Percentiles rank a stretch among this genome's conserved stretches.
Conservation (phyloP, 2,797 vertebrate genomes). For the Neoniphon sammara region DNA sequence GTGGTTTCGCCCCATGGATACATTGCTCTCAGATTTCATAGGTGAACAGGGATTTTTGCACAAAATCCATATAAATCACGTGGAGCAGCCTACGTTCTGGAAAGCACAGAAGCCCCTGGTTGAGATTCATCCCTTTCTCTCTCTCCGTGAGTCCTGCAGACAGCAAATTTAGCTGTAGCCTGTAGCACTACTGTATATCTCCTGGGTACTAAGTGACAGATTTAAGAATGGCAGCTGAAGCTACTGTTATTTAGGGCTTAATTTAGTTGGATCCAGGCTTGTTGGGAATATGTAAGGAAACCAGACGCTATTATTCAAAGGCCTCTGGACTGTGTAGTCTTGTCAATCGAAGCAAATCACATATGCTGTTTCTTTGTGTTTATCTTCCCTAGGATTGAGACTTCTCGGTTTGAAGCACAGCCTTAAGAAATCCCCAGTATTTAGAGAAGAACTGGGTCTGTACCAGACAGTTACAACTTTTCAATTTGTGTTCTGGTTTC, state of each 20-base stretch:
- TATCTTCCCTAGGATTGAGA: neutral
- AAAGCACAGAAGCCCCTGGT: conserved; percentile 53
- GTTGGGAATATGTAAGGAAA: conserved; percentile 36
- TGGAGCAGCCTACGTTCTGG: conserved; percentile 44
- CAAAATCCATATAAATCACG: conserved; percentile 75
- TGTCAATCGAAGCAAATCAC: conserved; percentile 31
- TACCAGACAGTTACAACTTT: neutral
- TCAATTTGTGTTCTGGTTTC: conserved; percentile 10
- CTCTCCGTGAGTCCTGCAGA: conserved; percentile 52
- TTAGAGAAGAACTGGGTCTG: neutral
- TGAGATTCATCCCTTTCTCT: conserved; percentile 46
- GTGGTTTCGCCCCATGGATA: conserved; percentile 53
- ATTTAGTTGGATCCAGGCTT: conserved; percentile 55
- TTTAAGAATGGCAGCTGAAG: conserved; percentile 70
- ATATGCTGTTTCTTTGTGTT: conserved; percentile 27
- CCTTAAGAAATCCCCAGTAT: neutral
- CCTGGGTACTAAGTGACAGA: conserved; percentile 69
- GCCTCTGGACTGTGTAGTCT: conserved; percentile 12
- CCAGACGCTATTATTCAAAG: conserved; percentile 49
- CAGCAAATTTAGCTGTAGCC: conserved; percentile 53
- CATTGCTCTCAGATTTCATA: conserved; percentile 47
- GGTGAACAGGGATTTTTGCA: conserved; percentile 48
- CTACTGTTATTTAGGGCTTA: conserved; percentile 69
- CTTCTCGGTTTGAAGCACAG: neutral
- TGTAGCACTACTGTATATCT: conserved; percentile 53